These are phyloP conservation scores for Sorex fumeus DNA, from an alignment of 2,113 vertebrate species.

Conservation along the genomic window DNA sequence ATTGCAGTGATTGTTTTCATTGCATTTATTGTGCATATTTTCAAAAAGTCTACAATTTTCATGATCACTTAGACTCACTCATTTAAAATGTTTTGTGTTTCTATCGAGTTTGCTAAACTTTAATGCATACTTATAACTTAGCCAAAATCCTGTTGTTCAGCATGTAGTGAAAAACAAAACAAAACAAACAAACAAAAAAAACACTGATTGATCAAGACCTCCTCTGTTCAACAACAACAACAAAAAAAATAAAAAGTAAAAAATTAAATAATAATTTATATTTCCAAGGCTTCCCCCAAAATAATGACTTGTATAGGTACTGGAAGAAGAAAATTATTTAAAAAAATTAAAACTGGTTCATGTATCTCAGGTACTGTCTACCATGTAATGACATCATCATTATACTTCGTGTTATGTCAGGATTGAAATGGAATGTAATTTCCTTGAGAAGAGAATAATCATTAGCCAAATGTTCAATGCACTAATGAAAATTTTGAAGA, in stretches of 20 bases:
- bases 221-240: not conserved
- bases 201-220: not conserved
- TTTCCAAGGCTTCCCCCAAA: not conserved
- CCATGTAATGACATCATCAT: not conserved
- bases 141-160: slow-evolving; percentile 33
- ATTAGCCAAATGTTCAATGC: not conserved
- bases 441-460: slow-evolving; percentile 9
- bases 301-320: not conserved
- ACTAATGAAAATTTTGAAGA: not conserved
- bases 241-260: slow-evolving; percentile 38
- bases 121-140: not conserved
- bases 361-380: not conserved
- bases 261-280: not conserved
- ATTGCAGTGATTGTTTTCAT: not conserved
- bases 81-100: not conserved
- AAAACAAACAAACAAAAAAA: slow-evolving; percentile 25
- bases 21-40: slow-evolving; percentile 14
- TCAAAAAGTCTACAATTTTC: not conserved
- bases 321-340: slow-evolving; percentile 13
- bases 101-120: slow-evolving; percentile 3
- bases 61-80: not conserved
- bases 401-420: slow-evolving; percentile 31
- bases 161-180: not conserved
- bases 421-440: slow-evolving; percentile 6
- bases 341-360: not conserved